Evolutionary conservation across 2,113 vertebrate genomes (phyloP).

Genomic region (Athene cunicularia): DNA sequence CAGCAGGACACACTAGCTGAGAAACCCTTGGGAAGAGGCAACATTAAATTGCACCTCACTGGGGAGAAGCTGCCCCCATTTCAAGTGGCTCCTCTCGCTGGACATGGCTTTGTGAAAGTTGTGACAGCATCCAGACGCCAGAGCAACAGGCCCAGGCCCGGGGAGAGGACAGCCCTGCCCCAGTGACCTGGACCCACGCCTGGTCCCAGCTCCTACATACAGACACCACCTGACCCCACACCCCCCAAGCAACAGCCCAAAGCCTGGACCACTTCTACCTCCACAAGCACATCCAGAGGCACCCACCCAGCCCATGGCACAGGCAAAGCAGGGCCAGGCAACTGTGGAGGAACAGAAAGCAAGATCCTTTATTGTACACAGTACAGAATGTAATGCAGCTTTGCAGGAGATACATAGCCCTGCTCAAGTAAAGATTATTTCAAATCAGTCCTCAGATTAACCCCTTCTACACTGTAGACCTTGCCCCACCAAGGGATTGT

Average conservation of each 20-base stretch:
- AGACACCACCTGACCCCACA: accelerated
- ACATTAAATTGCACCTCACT: neutral
- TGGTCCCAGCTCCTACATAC: accelerated
- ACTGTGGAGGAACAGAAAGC: constrained; percentile 72
- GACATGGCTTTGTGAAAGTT: neutral
- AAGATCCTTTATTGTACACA: constrained; percentile 95
- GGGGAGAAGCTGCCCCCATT: neutral
- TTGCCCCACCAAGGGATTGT: constrained; percentile 51
- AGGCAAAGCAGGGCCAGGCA: neutral
- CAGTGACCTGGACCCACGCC: neutral
- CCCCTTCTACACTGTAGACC: constrained; percentile 74
- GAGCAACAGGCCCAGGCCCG: neutral
- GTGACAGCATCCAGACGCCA: accelerated
- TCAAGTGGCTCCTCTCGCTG: neutral
- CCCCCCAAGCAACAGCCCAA: accelerated
- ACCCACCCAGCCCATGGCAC: accelerated
- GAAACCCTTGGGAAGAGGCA: neutral
- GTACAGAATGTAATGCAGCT: constrained; percentile 93
- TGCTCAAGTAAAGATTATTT: constrained; percentile 70
- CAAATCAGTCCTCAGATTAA: constrained; percentile 75
- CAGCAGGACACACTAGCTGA: neutral
- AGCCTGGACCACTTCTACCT: neutral
- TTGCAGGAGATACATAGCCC: constrained; percentile 87
- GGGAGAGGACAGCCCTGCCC: neutral
- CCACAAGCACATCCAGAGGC: no score